Conservation (phyloP, 2,888 invertebrate species). For the Epicampocera succincta region DNA sequence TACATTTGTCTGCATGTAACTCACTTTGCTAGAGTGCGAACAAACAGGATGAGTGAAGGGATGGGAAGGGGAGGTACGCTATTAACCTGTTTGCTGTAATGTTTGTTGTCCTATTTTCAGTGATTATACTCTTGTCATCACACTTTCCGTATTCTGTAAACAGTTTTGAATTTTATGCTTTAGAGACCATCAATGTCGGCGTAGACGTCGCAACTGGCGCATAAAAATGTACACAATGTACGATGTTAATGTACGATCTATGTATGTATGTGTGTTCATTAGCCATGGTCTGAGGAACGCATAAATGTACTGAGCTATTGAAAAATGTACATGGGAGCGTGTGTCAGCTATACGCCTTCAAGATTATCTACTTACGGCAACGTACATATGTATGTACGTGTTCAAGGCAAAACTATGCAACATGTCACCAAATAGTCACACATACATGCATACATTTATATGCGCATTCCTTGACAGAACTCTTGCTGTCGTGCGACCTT, state of each 20-base stretch:
- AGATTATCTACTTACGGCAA: too few relatives aligned
- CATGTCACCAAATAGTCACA: conserved; percentile 43
- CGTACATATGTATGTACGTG: not conserved
- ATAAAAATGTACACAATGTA: conserved; percentile 30
- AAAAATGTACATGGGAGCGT: too few relatives aligned
- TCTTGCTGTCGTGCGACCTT: conserved; percentile 14
- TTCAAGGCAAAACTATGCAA: conserved; percentile 56
- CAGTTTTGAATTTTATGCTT: conserved; percentile 43
- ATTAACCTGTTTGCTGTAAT: conserved; percentile 56
- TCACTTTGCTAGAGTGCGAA: conserved; percentile 6
- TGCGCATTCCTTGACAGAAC: conserved; percentile 5
- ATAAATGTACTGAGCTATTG: conserved; percentile 1
- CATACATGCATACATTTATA: not conserved
- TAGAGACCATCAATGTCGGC: conserved; percentile 65
- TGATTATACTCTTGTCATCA: conserved; percentile 30
- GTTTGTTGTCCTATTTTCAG: conserved; percentile 59
- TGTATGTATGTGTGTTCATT: too few relatives aligned
- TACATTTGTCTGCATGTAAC: too few relatives aligned
- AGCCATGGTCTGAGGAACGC: too few relatives aligned
- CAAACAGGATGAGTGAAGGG: conserved; percentile 22
- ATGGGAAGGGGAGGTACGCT: conserved; percentile 52
- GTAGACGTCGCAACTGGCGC: conserved; percentile 62
- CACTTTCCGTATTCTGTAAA: conserved; percentile 8
- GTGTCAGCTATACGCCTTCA: too few relatives aligned
- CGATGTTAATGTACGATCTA: not conserved